A percentile compares a stretch with the other conserved stretches of the same genome.
phyloP scores from a whole-genome alignment of 2,113 vertebrate genomes.

The Dasyprocta punctata region DNA sequence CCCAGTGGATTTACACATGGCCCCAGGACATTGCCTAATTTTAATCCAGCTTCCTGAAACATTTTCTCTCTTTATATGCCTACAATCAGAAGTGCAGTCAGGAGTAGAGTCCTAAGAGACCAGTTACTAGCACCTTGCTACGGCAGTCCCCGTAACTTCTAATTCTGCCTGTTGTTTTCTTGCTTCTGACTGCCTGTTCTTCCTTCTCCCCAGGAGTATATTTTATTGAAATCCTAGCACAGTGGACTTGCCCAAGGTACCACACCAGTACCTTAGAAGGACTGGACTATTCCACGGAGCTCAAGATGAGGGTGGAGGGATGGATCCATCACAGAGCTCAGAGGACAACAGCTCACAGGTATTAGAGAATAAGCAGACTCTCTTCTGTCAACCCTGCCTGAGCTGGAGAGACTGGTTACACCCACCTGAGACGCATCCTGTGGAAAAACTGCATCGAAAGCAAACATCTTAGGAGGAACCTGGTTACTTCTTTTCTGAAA shows the following conservation, averaged over 20 bases:
- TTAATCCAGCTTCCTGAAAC: not conserved
- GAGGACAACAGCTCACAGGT: not conserved
- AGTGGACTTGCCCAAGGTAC: not conserved
- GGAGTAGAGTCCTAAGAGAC: too few species aligned
- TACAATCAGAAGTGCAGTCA: not conserved
- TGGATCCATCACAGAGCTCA: accelerated
- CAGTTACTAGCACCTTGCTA: not conserved
- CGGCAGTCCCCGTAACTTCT: not conserved
- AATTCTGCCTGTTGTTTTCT: not conserved
- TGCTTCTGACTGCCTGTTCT: not conserved
- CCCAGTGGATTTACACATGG: not conserved
- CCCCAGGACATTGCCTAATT: not conserved
- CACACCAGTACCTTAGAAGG: not conserved
- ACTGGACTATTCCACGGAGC: not conserved
- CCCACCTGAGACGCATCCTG: slow-evolving; percentile 97
- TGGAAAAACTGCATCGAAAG: slow-evolving; percentile 97
- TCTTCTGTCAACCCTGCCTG: too few species aligned
- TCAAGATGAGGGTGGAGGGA: not conserved
- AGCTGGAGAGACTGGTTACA: accelerated
- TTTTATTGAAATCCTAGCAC: not conserved
- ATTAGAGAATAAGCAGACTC: not conserved
- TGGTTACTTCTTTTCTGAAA: slow-evolving; percentile 94
- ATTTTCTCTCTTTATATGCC: not conserved
- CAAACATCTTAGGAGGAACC: slow-evolving; percentile 98
- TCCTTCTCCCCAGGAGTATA: not conserved